Base-by-base conservation (phyloP, 1,140 invertebrate genomes). In the Drosophila pseudoobscura region DNA sequence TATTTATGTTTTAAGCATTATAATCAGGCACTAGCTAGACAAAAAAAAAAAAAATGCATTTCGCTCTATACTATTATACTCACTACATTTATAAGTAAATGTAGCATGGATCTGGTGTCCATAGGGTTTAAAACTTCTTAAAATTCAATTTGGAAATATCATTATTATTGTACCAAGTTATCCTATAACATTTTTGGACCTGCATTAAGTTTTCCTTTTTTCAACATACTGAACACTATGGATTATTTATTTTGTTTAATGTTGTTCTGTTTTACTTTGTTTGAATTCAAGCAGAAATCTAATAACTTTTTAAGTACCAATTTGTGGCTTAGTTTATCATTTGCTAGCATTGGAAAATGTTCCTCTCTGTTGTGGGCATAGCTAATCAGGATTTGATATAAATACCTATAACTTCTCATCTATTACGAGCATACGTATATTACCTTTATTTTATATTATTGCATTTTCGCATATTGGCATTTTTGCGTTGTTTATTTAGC, bases 101-200 rank as follows among this genome's bases (percentile, higher is more conserved):
- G 60, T 47, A 62, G 63, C 58, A 59, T 62, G 57, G 20, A 35
- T 73, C 13, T 55, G 17, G 7, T 51, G 26, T 62, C 20, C 60
- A 53, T 15, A 13, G 43, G 45, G 58, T 46, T 58, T 64, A 70
- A 80, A 82, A 74, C 75, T 63, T 85, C 65, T 78, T 87, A 79
- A 88, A 88, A 89, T 88, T 75, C 78, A 63, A 76, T 83, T 83
- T 87, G 56, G 76, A 76, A 76, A 69, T 65, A 24, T 53, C 15
- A 56, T 20, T 58, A 88, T 87, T 88, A 89, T 88, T 82, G 83
- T 87, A 89, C 75, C 64, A 79, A 89, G 84, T 89, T 83, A 83
- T 83, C 72, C 58, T 70, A 83, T 84, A 83, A 89, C 83, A 89
- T 63, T 83, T 78, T 83, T 89, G 78, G 84, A 88, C 79, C 84